Evolutionary conservation across 2,888 invertebrate species (phyloP).

Genomic region (Deilephila elpenor): DNA sequence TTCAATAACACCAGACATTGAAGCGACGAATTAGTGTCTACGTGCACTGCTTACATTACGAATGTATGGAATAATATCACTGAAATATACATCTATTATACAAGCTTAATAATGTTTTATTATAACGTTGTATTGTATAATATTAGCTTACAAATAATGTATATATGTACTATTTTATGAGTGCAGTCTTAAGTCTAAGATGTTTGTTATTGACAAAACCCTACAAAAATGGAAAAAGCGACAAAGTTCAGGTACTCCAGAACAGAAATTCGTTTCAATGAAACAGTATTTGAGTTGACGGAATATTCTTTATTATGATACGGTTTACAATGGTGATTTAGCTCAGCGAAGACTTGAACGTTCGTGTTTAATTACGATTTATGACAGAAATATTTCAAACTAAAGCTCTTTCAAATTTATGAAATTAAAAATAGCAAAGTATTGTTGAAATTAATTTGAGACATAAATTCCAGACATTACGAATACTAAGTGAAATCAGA

Average conservation of each 20-base stretch:
- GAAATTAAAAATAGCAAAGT: neutral
- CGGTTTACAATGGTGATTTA: neutral
- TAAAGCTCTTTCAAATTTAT: neutral
- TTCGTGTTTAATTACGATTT: neutral
- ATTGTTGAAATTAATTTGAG: neutral
- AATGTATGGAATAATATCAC: neutral
- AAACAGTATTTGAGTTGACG: no score
- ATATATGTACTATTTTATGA: no score
- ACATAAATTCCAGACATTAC: neutral
- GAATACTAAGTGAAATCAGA: neutral
- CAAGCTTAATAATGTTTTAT: no score
- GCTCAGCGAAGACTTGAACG: neutral
- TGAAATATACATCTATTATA: neutral
- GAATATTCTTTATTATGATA: neutral
- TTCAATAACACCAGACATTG: neutral
- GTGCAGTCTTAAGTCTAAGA: no score
- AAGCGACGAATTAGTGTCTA: neutral
- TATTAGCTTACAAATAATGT: no score
- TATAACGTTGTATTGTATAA: no score
- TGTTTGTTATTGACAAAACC: no score
- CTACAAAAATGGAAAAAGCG: no score
- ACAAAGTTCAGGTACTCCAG: no score
- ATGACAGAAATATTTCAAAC: conserved; percentile 1
- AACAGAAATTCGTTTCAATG: no score
- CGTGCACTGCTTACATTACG: neutral